Evolutionary conservation across 2,113 vertebrate species (phyloP).

Genomic region (Aepyceros melampus): DNA sequence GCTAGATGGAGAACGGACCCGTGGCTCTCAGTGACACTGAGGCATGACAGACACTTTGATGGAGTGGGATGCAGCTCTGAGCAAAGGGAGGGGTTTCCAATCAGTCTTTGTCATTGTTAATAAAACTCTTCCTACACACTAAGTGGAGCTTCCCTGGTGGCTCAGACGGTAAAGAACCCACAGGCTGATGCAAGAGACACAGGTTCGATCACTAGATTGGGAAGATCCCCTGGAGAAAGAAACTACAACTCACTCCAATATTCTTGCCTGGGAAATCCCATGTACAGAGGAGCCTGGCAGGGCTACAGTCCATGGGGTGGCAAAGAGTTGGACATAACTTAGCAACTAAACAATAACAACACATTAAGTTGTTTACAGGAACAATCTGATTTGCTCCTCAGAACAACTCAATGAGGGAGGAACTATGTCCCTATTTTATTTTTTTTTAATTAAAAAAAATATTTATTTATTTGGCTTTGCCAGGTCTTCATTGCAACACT

Average conservation of each 20-base stretch:
- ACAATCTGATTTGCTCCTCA: not conserved
- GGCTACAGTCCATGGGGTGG: not conserved
- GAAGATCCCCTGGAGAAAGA: not conserved
- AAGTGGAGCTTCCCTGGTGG: not conserved
- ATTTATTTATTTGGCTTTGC: not conserved
- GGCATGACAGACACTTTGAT: not conserved
- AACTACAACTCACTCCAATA: not conserved
- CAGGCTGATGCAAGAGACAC: not conserved
- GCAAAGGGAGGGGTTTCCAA: not conserved
- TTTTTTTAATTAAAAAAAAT: not conserved
- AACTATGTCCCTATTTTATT: not conserved
- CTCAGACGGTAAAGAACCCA: not conserved
- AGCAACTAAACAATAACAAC: not conserved
- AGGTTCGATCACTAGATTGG: not conserved
- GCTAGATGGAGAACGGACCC: not conserved
- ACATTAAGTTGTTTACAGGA: not conserved
- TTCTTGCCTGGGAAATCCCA: not conserved
- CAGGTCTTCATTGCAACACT: not conserved
- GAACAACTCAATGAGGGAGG: not conserved
- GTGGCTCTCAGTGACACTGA: not conserved
- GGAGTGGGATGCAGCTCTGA: not conserved
- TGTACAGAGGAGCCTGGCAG: not conserved
- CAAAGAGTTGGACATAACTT: not conserved
- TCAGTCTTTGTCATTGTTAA: not conserved
- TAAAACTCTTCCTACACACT: not conserved